Evolutionary conservation across 2,113 vertebrate species (phyloP).

Genomic region (Podarcis cretensis): DNA sequence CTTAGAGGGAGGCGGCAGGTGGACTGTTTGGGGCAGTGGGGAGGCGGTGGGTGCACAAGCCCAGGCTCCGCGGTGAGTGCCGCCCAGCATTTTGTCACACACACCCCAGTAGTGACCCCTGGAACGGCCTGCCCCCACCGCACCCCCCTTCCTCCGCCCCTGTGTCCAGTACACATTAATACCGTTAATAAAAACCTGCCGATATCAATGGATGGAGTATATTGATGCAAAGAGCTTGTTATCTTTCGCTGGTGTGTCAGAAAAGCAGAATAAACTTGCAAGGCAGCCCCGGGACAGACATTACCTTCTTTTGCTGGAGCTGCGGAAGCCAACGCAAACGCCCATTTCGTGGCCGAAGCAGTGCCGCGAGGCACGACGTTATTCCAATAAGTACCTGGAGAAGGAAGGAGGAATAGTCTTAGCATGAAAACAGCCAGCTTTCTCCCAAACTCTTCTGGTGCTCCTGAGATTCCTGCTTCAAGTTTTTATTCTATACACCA

Average conservation of each 20-base stretch:
- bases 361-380: slow-evolving; percentile 91
- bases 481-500: not conserved
- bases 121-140: too few species aligned
- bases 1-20: too few species aligned
- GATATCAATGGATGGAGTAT: not conserved
- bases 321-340: slow-evolving; percentile 87
- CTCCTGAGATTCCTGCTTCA: not conserved
- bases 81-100: too few species aligned
- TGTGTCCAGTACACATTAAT: too few species aligned
- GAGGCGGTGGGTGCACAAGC: too few species aligned
- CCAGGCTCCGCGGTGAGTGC: too few species aligned
- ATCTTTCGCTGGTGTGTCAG: not conserved
- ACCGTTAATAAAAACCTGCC: too few species aligned
- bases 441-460: not conserved
- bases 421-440: not conserved
- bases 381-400: slow-evolving; percentile 92
- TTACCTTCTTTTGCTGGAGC: slow-evolving; percentile 87
- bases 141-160: too few species aligned
- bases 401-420: not conserved
- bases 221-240: not conserved
- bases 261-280: not conserved
- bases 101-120: too few species aligned
- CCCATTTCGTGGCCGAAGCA: slow-evolving; percentile 93
- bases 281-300: not conserved
- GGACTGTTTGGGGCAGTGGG: too few species aligned